These are phyloP conservation scores for Episyrphus balteatus DNA, from an alignment of 1,140 invertebrate species.

Conservation along the genomic window DNA sequence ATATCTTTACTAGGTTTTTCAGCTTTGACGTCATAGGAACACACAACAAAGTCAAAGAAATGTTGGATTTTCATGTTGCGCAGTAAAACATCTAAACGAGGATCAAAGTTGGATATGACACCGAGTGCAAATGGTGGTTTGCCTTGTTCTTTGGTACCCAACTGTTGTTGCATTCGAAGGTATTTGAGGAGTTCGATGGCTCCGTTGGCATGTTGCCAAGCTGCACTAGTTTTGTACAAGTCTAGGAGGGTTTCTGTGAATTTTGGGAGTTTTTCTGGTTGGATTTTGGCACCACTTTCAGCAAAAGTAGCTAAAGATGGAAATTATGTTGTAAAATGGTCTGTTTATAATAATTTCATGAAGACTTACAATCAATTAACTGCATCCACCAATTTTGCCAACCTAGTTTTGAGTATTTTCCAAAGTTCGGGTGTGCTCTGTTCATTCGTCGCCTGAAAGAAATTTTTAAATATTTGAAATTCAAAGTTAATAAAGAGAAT, in stretches of 20 bases:
- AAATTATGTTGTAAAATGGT: neutral
- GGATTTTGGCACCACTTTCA: slow-evolving; percentile 30
- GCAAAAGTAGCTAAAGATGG: slow-evolving; percentile 20
- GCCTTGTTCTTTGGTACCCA: slow-evolving; percentile 2
- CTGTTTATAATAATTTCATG: slow-evolving; percentile 4
- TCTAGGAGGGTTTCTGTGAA: slow-evolving; percentile 52
- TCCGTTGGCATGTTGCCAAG: slow-evolving; percentile 59
- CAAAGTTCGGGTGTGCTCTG: slow-evolving; percentile 68
- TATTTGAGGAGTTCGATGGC: slow-evolving; percentile 49
- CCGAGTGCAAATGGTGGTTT: slow-evolving; percentile 47
- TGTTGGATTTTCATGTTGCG: slow-evolving; percentile 47
- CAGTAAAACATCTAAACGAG: slow-evolving; percentile 58
- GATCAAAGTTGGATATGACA: slow-evolving; percentile 82
- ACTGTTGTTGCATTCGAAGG: slow-evolving; percentile 35
- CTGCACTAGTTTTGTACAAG: slow-evolving; percentile 52
- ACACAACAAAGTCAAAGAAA: slow-evolving; percentile 70
- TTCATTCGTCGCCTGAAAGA: slow-evolving; percentile 40
- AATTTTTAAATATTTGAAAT: neutral
- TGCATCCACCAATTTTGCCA: slow-evolving; percentile 74
- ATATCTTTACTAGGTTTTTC: slow-evolving; percentile 67
- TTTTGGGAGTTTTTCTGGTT: slow-evolving; percentile 38
- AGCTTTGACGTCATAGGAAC: slow-evolving; percentile 58
- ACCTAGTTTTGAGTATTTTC: slow-evolving; percentile 49
- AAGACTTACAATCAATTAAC: slow-evolving; percentile 29
- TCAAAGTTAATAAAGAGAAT: too few species aligned